Conservation (phyloP, 2,888 invertebrate species). For the Bedellia somnulentella region DNA sequence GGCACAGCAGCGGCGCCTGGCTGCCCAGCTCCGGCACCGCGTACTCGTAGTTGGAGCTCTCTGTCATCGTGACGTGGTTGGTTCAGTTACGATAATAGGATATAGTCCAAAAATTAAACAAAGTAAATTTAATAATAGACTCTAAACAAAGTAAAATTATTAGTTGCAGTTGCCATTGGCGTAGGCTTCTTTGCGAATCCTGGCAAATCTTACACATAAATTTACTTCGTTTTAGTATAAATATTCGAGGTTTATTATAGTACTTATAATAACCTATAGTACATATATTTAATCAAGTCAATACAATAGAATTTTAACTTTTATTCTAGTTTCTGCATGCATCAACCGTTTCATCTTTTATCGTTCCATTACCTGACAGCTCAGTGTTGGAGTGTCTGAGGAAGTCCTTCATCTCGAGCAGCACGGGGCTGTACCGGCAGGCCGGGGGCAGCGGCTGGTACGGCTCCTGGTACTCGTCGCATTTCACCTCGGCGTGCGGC, state of each 20-base stretch:
- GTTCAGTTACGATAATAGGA: not conserved
- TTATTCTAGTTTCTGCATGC: not conserved
- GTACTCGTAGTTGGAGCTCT: slow-evolving; percentile 73
- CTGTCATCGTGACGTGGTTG: slow-evolving; percentile 37
- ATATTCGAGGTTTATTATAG: no score
- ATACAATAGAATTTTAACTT: not conserved
- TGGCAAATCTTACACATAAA: no score
- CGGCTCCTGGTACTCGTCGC: slow-evolving; percentile 78
- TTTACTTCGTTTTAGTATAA: no score
- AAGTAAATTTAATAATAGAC: not conserved
- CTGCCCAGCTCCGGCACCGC: slow-evolving; percentile 76
- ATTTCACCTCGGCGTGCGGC: slow-evolving; percentile 64
- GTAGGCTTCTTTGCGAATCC: no score
- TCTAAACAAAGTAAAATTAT: no score
- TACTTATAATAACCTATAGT: no score
- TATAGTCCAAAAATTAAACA: not conserved
- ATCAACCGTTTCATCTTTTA: no score
- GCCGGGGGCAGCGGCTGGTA: slow-evolving; percentile 77
- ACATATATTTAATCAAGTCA: no score
- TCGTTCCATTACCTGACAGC: slow-evolving; percentile 43
- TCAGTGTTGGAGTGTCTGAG: slow-evolving; percentile 46
- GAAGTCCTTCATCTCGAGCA: slow-evolving; percentile 75
- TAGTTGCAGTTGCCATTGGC: no score
- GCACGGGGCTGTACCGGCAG: slow-evolving; percentile 74
- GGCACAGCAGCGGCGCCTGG: slow-evolving; percentile 64